These are phyloP conservation scores for Drosophila cracens DNA, from an alignment of 2,888 invertebrate genomes.

Conservation along the genomic window DNA sequence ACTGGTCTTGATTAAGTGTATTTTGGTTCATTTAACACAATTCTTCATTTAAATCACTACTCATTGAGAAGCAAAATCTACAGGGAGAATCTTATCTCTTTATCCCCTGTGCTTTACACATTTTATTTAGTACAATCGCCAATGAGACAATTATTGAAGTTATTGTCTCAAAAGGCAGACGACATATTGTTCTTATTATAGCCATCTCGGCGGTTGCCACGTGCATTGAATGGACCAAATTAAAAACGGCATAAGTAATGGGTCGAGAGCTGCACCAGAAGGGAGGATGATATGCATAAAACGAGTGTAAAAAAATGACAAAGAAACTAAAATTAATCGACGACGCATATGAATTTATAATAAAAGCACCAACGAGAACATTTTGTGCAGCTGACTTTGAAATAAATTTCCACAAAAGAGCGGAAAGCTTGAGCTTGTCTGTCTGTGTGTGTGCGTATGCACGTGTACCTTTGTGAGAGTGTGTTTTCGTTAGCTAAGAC, in stretches of 20 bases:
- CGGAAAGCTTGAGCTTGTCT: constrained; percentile 25
- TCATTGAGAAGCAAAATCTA: neutral
- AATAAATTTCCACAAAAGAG: constrained; percentile 65
- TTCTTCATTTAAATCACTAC: no score
- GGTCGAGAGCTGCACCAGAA: constrained; percentile 34
- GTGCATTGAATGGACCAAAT: constrained; percentile 70
- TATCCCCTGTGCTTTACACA: neutral
- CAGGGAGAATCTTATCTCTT: neutral
- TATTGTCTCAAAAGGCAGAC: constrained; percentile 32
- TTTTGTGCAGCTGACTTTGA: constrained; percentile 75
- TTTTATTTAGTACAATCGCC: constrained; percentile 18
- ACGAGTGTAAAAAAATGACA: constrained; percentile 37
- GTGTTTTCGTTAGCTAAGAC: constrained; percentile 43
- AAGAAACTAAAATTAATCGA: constrained; percentile 73
- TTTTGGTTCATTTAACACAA: neutral
- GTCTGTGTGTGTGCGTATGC: constrained; percentile 1
- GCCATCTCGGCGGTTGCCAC: constrained; percentile 44
- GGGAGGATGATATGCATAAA: constrained; percentile 4
- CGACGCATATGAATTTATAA: constrained; percentile 75
- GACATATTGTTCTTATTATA: constrained; percentile 36
- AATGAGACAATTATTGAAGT: constrained; percentile 22
- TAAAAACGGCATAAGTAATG: constrained; percentile 77
- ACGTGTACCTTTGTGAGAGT: constrained; percentile 14
- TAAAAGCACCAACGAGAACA: constrained; percentile 57
- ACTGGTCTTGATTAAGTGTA: neutral